Base-by-base conservation (phyloP, 2,888 invertebrate genomes). In the Hyalella azteca region DNA sequence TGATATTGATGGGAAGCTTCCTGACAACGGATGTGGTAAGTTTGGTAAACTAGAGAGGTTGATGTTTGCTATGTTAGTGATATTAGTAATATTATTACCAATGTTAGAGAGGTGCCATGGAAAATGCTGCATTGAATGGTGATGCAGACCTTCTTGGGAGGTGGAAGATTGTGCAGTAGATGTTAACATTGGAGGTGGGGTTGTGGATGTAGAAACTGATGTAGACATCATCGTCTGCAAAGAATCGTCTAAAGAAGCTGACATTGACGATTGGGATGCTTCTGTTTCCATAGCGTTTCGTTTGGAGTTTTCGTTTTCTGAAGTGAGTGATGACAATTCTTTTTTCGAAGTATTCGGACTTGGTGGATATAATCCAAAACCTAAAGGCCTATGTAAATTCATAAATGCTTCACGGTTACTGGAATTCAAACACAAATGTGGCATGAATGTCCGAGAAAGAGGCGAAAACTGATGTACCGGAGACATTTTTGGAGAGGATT, bases 31-130 rank as follows among this genome's bases (percentile, higher is more conserved):
- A n/a, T 75, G 75, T 2, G 75, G 75, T 22, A 75, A 11, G 3
- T 22, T n/a, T 26, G 75, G 45, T 26, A 75, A 13, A 36, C 45
- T 75, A 13, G 75, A 75, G 5, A 75, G 75, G n/a, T 75, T 75
- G 19, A 75, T 75, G 45, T 75, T 75, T 3, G 75, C 75, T 22
- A 75, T 75, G 45, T 75, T 75, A 1, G 75, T 75, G 26, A 75
- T 75, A 39, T 75, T 75, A 5, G 75, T 75, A 45, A 75, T 75
- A 32, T 75, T 75, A 32, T 45, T 75, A 0, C 75, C 75, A 3
- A 75, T 41, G 36, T 75, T 75, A 19, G 75, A 75, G 7, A 75
- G 75, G 5, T 75, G 75, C 75, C 75, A 75, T n/a, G 75, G 75
- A 29, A 75, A 75, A 13, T 41, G 41, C 22, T 41, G 75, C 41